Percentiles rank a stretch among this genome's conserved stretches.
Conservation (phyloP, 2,797 vertebrate species). For the Lithobates sylvaticus region DNA sequence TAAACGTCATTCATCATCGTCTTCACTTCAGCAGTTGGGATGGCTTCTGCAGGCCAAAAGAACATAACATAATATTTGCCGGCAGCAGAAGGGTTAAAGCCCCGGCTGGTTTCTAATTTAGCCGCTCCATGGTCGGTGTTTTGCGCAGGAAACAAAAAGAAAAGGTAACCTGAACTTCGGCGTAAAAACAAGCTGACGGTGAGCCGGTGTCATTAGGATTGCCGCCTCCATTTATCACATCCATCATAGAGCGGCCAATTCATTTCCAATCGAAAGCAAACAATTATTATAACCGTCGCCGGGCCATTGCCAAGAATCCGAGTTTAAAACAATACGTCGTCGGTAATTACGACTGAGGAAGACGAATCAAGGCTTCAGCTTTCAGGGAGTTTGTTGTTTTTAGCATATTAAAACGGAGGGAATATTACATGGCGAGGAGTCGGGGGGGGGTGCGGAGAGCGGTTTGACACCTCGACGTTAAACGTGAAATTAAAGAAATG, state of each 20-base stretch:
- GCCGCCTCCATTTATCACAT: constrained; percentile 54
- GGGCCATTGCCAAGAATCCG: constrained; percentile 42
- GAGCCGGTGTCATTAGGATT: constrained; percentile 42
- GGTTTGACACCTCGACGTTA: too few species aligned
- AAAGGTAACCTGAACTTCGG: constrained; percentile 35
- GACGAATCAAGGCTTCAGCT: constrained; percentile 58
- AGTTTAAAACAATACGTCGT: constrained; percentile 55
- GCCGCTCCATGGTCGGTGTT: background rate
- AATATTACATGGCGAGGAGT: constrained; percentile 24
- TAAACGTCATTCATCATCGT: too few species aligned
- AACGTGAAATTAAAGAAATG: too few species aligned
- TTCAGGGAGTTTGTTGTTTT: constrained; percentile 52
- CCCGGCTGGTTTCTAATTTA: background rate
- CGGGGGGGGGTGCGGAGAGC: background rate
- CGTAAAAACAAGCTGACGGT: constrained; percentile 8
- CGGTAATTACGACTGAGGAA: constrained; percentile 56
- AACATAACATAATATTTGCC: background rate
- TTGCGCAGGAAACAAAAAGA: constrained; percentile 10
- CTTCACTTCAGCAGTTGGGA: too few species aligned
- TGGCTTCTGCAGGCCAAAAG: too few species aligned
- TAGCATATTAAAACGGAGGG: constrained; percentile 45
- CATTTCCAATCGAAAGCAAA: constrained; percentile 58
- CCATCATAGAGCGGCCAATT: constrained; percentile 51
- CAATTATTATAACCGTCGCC: constrained; percentile 47
- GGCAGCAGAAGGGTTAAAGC: background rate